Percentiles rank a stretch among this genome's conserved stretches.
These are phyloP conservation scores for Lacerta viridis DNA, from an alignment of 2,797 vertebrate species.

Conservation along the genomic window DNA sequence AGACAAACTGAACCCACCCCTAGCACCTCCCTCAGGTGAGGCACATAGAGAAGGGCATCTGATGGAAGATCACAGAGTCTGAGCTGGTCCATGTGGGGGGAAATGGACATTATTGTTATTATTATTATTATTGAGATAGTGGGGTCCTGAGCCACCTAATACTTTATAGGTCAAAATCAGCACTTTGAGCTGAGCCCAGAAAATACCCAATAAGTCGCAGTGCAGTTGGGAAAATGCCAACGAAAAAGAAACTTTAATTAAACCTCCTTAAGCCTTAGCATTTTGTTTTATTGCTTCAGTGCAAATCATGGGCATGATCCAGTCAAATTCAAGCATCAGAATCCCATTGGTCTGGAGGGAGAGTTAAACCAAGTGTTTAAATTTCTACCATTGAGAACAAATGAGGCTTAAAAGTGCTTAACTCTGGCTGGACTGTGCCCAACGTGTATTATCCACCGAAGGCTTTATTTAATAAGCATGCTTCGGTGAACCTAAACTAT, in stretches of 20 bases:
- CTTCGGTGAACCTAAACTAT: conserved; percentile 40
- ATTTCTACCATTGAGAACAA: conserved; percentile 31
- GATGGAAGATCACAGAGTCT: no score
- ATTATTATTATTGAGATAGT: no score
- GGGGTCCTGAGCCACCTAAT: no score
- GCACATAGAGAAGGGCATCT: no score
- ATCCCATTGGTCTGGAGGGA: conserved; percentile 32
- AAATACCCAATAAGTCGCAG: no score
- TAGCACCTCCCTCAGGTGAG: no score
- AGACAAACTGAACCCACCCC: no score
- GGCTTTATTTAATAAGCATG: conserved; percentile 43
- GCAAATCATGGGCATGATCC: not conserved
- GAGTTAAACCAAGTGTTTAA: conserved; percentile 23
- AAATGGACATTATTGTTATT: no score
- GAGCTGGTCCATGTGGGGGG: no score
- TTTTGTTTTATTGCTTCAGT: not conserved
- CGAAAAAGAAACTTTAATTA: not conserved
- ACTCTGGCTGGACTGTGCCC: conserved; percentile 28
- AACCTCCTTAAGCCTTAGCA: not conserved
- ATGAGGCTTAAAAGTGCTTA: conserved; percentile 48
- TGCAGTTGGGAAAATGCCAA: not conserved
- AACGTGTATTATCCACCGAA: conserved; percentile 33
- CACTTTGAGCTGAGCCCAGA: no score
- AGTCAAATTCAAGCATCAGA: conserved; percentile 5
- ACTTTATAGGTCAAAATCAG: no score